Evolutionary conservation across 2,797 vertebrate species (phyloP), one percentile per base, ranked within the genome.

Genomic region (Astyanax mexicanus): DNA sequence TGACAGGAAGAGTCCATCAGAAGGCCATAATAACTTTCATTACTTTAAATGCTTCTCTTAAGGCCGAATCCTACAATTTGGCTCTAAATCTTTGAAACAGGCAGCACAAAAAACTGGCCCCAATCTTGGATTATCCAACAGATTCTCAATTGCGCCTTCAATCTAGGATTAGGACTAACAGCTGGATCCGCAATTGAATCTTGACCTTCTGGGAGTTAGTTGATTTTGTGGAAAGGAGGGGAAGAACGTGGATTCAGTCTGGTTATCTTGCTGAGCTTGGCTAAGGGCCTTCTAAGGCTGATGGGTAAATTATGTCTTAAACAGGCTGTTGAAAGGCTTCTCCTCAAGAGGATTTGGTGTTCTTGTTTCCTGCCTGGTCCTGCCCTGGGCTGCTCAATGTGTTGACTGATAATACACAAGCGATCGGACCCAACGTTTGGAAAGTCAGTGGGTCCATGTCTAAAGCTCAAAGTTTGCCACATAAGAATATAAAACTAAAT

Each of bases 141-240:
- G 52, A 57, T 68, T 42, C 62, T 52, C 54, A 15, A 13, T 54
- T 69, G 44, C 42, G n/a, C 45, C 29, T 64, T 25, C 62, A 74
- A 77, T 74, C 54, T 12, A 54, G 67, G 80, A 84, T 80, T 77
- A 84, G 62, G 25, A 45, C 45, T 60, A 58, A 42, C 55, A 29
- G 54, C 67, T 47, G 44, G 74, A 52, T 65, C 70, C 45, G 42
- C 35, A 4, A 40, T 78, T 73, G 47, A 69, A 65, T 80, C 57
- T 40, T 52, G 52, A 70, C 70, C 72, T 72, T 47, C 54, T 13
- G 45, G n/a, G 42, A 69, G 54, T 69, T 57, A 17, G 42, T 27
- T 29, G 35, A 27, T 37, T 74, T 54, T 79, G 42, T 38, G 51
- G 62, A 23, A 38, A 15, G 19, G 15, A 3, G 15, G 15, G 4